These are phyloP conservation scores for Albula goreensis DNA, from an alignment of 2,113 vertebrate genomes.

Conservation along the genomic window DNA sequence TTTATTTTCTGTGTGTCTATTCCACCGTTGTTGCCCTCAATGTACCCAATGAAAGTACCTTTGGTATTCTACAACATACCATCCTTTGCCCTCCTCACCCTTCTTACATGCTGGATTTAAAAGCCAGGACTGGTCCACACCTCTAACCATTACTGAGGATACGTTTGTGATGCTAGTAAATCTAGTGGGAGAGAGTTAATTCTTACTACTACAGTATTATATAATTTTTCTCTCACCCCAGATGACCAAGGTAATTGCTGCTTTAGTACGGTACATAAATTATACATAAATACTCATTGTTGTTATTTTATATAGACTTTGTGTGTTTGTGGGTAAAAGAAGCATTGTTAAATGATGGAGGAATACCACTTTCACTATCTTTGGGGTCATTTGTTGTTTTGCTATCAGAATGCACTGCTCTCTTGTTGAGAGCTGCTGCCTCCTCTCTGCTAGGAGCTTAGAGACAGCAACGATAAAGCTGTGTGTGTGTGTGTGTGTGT, in stretches of 20 bases:
- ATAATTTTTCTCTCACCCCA: not conserved
- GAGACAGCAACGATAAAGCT: not conserved
- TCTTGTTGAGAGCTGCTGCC: not conserved
- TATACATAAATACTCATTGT: not conserved
- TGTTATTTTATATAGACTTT: not conserved
- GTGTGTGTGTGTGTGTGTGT: not conserved
- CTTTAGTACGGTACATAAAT: conserved; percentile 25
- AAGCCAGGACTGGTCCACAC: not conserved
- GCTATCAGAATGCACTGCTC: conserved; percentile 56
- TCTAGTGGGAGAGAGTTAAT: not conserved
- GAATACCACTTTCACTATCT: not conserved
- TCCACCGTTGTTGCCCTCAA: not conserved
- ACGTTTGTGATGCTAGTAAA: not conserved
- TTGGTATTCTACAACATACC: not conserved
- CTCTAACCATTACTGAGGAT: not conserved
- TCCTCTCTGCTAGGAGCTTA: not conserved
- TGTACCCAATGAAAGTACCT: not conserved
- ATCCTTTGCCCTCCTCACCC: not conserved
- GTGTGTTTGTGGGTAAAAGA: not conserved
- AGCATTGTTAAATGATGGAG: not conserved
- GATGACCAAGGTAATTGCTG: not conserved
- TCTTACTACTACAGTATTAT: not conserved
- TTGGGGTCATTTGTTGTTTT: conserved; percentile 40
- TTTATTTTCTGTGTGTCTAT: not conserved
- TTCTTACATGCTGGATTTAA: not conserved